Percentiles rank a stretch among this genome's conserved stretches.
phyloP scores from a whole-genome alignment of 2,888 invertebrate species.

The Drosophila acutilabella region DNA sequence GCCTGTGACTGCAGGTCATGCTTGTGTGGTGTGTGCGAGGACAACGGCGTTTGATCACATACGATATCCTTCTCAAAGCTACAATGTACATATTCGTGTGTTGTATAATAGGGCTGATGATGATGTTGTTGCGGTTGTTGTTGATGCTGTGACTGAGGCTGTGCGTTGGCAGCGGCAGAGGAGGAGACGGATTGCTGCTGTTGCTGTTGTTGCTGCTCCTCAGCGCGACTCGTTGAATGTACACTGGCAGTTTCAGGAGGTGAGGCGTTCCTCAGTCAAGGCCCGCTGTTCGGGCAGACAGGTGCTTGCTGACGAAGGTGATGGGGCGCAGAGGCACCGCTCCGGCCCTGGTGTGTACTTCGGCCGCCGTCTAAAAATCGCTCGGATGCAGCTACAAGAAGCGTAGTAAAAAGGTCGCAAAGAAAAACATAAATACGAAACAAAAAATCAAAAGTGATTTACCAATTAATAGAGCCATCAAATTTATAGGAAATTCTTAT shows the following conservation, averaged over 20 bases:
- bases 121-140: slow-evolving; percentile 48
- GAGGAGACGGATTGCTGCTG: slow-evolving; percentile 29
- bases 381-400: slow-evolving; percentile 91
- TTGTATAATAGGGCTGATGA: slow-evolving; percentile 67
- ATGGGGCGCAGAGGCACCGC: slow-evolving; percentile 88
- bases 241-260: slow-evolving; percentile 87
- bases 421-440: slow-evolving; percentile 31
- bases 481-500: slow-evolving; percentile 26
- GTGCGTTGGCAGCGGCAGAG: slow-evolving; percentile 53
- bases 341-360: slow-evolving; percentile 88
- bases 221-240: slow-evolving; percentile 76
- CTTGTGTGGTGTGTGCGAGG: slow-evolving; percentile 56
- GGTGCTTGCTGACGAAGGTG: slow-evolving; percentile 86
- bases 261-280: slow-evolving; percentile 89
- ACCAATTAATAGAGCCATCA: slow-evolving; percentile 59
- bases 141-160: slow-evolving; percentile 49
- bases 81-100: slow-evolving; percentile 83
- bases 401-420: slow-evolving; percentile 33
- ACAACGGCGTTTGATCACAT: slow-evolving; percentile 83
- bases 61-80: slow-evolving; percentile 84
- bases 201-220: slow-evolving; percentile 47
- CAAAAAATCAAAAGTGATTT: slow-evolving; percentile 47
- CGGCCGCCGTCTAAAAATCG: slow-evolving; percentile 92
- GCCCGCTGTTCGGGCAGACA: slow-evolving; percentile 86
- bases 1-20: slow-evolving; percentile 52